Percentiles rank a stretch among this genome's conserved stretches.
Evolutionary conservation across 2,797 vertebrate genomes (phyloP).

Genomic region (Remorina albescens): DNA sequence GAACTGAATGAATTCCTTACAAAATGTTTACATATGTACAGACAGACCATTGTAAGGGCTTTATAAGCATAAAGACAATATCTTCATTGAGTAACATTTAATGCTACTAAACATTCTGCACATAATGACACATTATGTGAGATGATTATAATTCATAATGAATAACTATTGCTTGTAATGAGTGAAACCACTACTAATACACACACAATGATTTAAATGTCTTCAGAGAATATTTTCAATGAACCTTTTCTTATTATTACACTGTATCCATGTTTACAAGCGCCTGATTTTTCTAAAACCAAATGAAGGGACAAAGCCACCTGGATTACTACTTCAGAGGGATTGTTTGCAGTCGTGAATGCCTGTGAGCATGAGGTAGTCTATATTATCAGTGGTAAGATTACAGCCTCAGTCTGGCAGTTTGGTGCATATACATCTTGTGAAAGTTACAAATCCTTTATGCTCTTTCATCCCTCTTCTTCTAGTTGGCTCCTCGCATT

Average conservation of each 20-base stretch:
- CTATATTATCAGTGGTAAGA: neutral
- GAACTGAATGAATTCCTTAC: no score
- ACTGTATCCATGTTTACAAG: no score
- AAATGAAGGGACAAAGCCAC: slow-evolving; percentile 20
- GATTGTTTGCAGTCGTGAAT: no score
- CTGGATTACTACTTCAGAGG: slow-evolving; percentile 37
- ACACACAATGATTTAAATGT: slow-evolving; percentile 52
- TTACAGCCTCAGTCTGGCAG: slow-evolving; percentile 33
- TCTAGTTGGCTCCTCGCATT: neutral
- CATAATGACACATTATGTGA: neutral
- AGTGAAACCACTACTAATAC: slow-evolving; percentile 33
- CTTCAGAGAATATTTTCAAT: slow-evolving; percentile 65
- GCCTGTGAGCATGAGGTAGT: no score
- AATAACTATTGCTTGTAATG: slow-evolving; percentile 38
- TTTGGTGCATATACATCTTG: slow-evolving; percentile 27
- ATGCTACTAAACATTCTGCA: slow-evolving; percentile 22
- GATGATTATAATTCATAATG: slow-evolving; percentile 22
- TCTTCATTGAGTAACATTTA: slow-evolving; percentile 41
- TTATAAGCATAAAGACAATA: neutral
- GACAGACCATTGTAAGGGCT: no score
- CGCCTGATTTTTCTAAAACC: neutral
- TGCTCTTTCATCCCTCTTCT: neutral
- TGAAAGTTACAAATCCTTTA: slow-evolving; percentile 29
- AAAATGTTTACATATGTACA: no score
- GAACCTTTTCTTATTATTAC: no score